These are phyloP conservation scores for Cyprinella venusta DNA, from an alignment of 2,797 vertebrate genomes.

Conservation along the genomic window DNA sequence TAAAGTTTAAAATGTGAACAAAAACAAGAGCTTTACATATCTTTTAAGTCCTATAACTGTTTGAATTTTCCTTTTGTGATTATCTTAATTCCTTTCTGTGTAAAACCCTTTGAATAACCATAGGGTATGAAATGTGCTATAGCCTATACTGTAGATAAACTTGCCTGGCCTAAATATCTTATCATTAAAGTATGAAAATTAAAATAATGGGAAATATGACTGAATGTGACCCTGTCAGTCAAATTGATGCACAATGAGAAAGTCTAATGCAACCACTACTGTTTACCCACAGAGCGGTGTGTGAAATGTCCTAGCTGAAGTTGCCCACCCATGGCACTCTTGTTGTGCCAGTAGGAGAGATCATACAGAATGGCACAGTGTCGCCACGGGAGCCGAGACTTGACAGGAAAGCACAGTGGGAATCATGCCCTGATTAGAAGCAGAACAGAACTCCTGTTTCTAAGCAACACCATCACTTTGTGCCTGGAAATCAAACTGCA, in stretches of 20 bases:
- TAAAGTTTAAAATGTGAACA: neutral
- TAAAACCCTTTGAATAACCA: no score
- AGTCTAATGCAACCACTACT: neutral
- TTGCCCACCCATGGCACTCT: constrained; percentile 36
- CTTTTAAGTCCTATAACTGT: no score
- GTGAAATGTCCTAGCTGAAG: constrained; percentile 29
- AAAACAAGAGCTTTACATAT: neutral
- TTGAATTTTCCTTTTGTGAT: no score
- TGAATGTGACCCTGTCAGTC: neutral
- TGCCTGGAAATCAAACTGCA: constrained; percentile 13
- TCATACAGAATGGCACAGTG: constrained; percentile 49
- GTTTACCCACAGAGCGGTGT: constrained; percentile 6
- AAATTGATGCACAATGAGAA: neutral
- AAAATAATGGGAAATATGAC: neutral
- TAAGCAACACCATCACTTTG: constrained; percentile 23
- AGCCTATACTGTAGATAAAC: no score
- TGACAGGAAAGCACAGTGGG: constrained; percentile 55
- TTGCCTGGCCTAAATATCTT: no score
- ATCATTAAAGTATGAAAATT: neutral
- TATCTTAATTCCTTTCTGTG: no score
- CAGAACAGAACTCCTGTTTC: constrained; percentile 41
- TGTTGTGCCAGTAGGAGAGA: constrained; percentile 53
- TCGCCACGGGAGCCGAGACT: constrained; percentile 47
- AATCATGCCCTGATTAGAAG: constrained; percentile 55
- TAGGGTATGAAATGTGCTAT: no score